These are phyloP conservation scores for Tridacna crocea DNA, from an alignment of 2,888 invertebrate genomes.

Conservation along the genomic window DNA sequence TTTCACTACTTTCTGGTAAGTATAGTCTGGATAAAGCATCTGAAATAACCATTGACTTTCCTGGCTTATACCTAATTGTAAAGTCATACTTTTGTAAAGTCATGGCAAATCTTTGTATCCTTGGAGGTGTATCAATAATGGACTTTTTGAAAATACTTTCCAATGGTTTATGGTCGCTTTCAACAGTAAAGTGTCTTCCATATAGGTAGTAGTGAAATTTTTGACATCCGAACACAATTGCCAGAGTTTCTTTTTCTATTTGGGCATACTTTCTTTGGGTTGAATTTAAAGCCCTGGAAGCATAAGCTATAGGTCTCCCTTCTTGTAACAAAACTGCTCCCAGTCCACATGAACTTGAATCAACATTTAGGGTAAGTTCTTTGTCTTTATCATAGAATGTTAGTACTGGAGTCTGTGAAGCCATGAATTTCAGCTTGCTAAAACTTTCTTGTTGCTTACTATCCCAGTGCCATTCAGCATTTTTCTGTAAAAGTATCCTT, in stretches of 20 bases:
- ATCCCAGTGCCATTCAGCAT: too few relatives aligned
- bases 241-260: slow-evolving; percentile 59
- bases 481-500: slow-evolving; percentile 28
- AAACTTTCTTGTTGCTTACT: too few relatives aligned
- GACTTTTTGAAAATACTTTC: slow-evolving; percentile 46
- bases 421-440: too few relatives aligned
- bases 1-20: slow-evolving; percentile 20
- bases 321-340: slow-evolving; percentile 54
- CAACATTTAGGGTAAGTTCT: slow-evolving; percentile 43
- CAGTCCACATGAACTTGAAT: slow-evolving; percentile 63
- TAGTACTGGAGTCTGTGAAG: slow-evolving; percentile 31
- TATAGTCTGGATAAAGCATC: slow-evolving; percentile 28
- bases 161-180: slow-evolving; percentile 26
- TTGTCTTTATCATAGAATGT: slow-evolving; percentile 36
- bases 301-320: slow-evolving; percentile 47
- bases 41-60: slow-evolving; percentile 46
- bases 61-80: slow-evolving; percentile 45
- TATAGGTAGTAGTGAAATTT: slow-evolving; percentile 48
- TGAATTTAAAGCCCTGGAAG: slow-evolving; percentile 50
- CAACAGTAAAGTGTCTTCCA: slow-evolving; percentile 23
- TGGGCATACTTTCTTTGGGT: slow-evolving; percentile 49
- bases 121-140: slow-evolving; percentile 29
- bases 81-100: slow-evolving; percentile 51
- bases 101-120: slow-evolving; percentile 22
- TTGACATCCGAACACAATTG: slow-evolving; percentile 46